A percentile compares a stretch with the other conserved stretches of the same genome.
These are phyloP conservation scores for Rattus norvegicus DNA, from an alignment of 2,113 vertebrate genomes.

Conservation along the genomic window DNA sequence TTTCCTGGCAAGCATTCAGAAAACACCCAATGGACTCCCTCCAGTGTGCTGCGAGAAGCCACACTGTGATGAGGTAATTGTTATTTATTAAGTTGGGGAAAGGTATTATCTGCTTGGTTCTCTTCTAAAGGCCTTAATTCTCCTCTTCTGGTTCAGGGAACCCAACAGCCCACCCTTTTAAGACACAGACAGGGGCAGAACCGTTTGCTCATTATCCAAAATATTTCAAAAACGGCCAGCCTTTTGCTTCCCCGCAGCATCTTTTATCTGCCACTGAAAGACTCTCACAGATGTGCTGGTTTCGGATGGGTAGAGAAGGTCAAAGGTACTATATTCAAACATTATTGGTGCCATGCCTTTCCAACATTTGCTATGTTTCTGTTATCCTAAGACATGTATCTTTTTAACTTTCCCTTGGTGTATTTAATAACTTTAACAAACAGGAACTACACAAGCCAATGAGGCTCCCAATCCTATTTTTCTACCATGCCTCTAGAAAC, in stretches of 20 bases:
- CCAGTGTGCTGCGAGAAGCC: constrained; percentile 4
- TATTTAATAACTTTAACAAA: constrained; percentile 24
- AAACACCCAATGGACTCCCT: constrained; percentile 6
- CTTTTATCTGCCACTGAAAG: not conserved
- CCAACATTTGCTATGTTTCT: not conserved
- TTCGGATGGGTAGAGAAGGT: not conserved
- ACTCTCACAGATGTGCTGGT: not conserved
- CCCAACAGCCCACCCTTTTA: not conserved
- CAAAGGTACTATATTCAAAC: not conserved
- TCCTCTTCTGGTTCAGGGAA: constrained; percentile 30
- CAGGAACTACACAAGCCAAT: not conserved
- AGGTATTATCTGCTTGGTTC: constrained; percentile 38
- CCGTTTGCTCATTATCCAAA: constrained; percentile 22
- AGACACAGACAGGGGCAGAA: not conserved
- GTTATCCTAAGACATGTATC: not conserved
- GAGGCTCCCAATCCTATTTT: not conserved
- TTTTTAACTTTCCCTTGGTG: not conserved
- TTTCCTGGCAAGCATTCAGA: constrained; percentile 35
- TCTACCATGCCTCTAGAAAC: not conserved
- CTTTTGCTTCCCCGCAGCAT: not conserved
- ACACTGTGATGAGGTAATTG: constrained; percentile 30
- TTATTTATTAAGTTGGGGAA: constrained; percentile 48
- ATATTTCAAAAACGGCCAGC: not conserved
- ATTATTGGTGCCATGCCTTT: not conserved
- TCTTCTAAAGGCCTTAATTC: constrained; percentile 46